Base-by-base conservation (phyloP, 2,888 invertebrate genomes). In the Chalcosyrphus nemorum region DNA sequence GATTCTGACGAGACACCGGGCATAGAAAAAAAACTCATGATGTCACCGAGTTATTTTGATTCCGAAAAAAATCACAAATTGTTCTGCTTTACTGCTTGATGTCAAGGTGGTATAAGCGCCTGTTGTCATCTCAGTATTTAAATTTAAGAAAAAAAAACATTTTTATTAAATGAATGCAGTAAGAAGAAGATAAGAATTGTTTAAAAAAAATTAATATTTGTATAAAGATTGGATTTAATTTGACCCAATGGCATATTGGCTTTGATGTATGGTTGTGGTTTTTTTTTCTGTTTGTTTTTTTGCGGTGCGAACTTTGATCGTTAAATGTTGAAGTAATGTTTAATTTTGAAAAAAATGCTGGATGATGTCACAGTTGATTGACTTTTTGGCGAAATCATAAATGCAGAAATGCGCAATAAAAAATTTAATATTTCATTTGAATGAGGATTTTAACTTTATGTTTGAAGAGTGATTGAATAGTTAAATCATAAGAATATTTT, bases 11-110 rank as follows among this genome's bases (percentile, higher is more conserved):
- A 15, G 2, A 29, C 24, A 17, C 56, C 45, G 54, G 17, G 17
- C 9, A 24, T 17, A 2, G 17, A 52, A 74, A 38, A 15, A 45
- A 32, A 29, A 57, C 56, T 13, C 59, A 80, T 81, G 81, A 81
- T 76, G 76, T 81, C 81, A 81, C 71, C 45, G 35, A 57, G 57
- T 65, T 81, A 81, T 81, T 81, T 81, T 24, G 47, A 45, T 52
- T 65, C 27, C 24, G 17, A 78, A 17, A 61, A 68, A 75, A 68
- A 66, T 71, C 11, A 59, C n/a, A 80, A 75, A 68, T 61, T 70
- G 56, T 81, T 81, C 70, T 81, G 70, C 56, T 71, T 71, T 81
- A 66, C 35, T 57, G 81, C 52, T 45, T 15, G 29, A 57, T 75
- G 75, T 76, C 63, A 81, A 81, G 81, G 50, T 52, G 81, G 50